Percentiles rank a stretch among this genome's conserved stretches.
These are phyloP conservation scores for Octodonta nipae DNA, from an alignment of 2,888 invertebrate species.

Conservation along the genomic window DNA sequence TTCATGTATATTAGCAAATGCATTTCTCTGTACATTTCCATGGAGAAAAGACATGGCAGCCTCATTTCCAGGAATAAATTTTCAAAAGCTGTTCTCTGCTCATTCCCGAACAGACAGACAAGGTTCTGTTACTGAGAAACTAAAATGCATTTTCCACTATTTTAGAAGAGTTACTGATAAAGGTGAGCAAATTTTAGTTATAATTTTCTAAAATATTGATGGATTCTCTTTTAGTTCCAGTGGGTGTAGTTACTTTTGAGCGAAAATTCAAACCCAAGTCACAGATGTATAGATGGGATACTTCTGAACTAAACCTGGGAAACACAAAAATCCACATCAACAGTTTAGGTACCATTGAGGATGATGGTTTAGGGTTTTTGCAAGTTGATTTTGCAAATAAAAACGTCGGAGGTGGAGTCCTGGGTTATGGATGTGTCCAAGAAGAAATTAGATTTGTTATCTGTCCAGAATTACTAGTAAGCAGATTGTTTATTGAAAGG, in stretches of 20 bases:
- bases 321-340: conserved; percentile 56
- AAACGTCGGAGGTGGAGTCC: conserved; percentile 84
- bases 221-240: conserved; percentile 54
- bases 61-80: conserved; percentile 77
- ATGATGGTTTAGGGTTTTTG: conserved; percentile 59
- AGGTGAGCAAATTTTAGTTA: conserved; percentile 40
- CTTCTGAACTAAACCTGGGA: conserved; percentile 41
- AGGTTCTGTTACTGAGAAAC: conserved; percentile 58
- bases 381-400: conserved; percentile 95
- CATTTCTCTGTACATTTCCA: conserved; percentile 91
- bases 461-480: conserved; percentile 81
- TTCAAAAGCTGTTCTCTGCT: conserved; percentile 57
- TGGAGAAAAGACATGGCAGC: conserved; percentile 62
- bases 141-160: conserved; percentile 82
- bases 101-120: conserved; percentile 31
- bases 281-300: conserved; percentile 52
- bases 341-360: conserved; percentile 70
- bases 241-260: conserved; percentile 68
- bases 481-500: conserved; percentile 73
- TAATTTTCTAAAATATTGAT: too few species aligned
- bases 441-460: conserved; percentile 94
- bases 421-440: conserved; percentile 82
- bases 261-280: conserved; percentile 49
- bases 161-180: conserved; percentile 65
- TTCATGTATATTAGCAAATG: conserved; percentile 78